Evolutionary conservation across 2,888 invertebrate species (phyloP).

Genomic region (Netelia fuscicornis): DNA sequence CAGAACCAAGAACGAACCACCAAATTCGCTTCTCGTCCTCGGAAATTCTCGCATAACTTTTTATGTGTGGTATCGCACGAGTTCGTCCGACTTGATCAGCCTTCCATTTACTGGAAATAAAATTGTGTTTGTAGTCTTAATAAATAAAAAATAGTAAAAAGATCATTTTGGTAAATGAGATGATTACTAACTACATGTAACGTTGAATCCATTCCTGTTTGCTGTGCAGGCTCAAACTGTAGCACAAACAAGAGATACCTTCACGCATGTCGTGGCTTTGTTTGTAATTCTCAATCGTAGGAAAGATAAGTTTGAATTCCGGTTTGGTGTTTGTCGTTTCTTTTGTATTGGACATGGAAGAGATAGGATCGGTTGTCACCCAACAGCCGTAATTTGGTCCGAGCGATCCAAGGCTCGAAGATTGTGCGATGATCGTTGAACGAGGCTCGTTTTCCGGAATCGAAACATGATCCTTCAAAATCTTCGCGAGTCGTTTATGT

Average conservation of each 20-base stretch:
- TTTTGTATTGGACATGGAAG: conserved; percentile 87
- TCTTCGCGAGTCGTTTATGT: conserved; percentile 83
- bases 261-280: conserved; percentile 93
- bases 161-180: conserved; percentile 30
- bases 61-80: conserved; percentile 97
- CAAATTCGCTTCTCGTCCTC: conserved; percentile 89
- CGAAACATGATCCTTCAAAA: conserved; percentile 88
- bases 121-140: conserved; percentile 14
- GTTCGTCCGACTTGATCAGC: conserved; percentile 89
- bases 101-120: conserved; percentile 91
- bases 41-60: conserved; percentile 93
- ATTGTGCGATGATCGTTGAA: conserved; percentile 93
- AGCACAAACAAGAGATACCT: conserved; percentile 96
- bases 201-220: conserved; percentile 94
- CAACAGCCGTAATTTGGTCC: conserved; percentile 90
- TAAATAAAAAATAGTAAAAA: background rate
- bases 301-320: conserved; percentile 90
- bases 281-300: conserved; percentile 93
- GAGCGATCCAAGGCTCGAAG: conserved; percentile 95
- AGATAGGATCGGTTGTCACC: conserved; percentile 91
- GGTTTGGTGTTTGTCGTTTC: conserved; percentile 85
- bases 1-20: conserved; percentile 96
- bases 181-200: conserved; percentile 89
- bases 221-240: conserved; percentile 90
- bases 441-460: conserved; percentile 84